Evolutionary conservation across 2,797 vertebrate species (phyloP), one percentile per base, ranked within the genome.

Genomic region (Melanotaenia boesemani): DNA sequence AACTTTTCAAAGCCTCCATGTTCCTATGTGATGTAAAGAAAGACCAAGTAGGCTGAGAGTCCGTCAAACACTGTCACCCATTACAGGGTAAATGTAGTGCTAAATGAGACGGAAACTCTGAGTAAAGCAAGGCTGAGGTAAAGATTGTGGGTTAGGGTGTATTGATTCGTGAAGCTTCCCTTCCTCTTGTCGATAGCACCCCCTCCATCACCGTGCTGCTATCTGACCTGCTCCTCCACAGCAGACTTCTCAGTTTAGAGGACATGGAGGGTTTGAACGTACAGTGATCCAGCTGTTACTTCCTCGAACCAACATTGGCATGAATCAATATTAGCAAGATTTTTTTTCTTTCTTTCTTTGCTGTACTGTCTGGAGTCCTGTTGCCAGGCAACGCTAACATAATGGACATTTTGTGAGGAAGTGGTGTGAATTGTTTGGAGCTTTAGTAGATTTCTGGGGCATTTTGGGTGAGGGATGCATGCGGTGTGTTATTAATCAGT

Each of bases 111-210:
- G 30, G 41, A 44, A 78, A 12, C 59, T n/a, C 55, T 68, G 70
- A 77, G 24, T 60, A 48, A 69, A 72, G 57, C 37, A 0, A 3
- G 56, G 36, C 16, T 34, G 67, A 70, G 55, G 22, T 50, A 18
- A 68, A 60, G 72, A 57, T 37, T 54, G 65, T 55, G 52, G 84
- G 80, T 74, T 62, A 65, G 77, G 61, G 61, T 22, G 30, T 80
- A 89, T 89, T 69, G 90, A 91, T 84, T 26, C 1, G 0, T 22
- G 57, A 66, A 62, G 59, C 80, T 68, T 71, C 63, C 41, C 32
- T 77, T 66, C 36, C 46, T 76, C n/a, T 46, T 41, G 52, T 80
- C 80, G 0, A 86, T 88, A 54, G 15, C 22, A 56, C 54, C 72
- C 74, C 71, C 28, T 62, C 58, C 58, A 61, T 62, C 44, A 6